These are phyloP conservation scores for Ormyrus rosae DNA, from an alignment of 2,888 invertebrate species.

Conservation along the genomic window DNA sequence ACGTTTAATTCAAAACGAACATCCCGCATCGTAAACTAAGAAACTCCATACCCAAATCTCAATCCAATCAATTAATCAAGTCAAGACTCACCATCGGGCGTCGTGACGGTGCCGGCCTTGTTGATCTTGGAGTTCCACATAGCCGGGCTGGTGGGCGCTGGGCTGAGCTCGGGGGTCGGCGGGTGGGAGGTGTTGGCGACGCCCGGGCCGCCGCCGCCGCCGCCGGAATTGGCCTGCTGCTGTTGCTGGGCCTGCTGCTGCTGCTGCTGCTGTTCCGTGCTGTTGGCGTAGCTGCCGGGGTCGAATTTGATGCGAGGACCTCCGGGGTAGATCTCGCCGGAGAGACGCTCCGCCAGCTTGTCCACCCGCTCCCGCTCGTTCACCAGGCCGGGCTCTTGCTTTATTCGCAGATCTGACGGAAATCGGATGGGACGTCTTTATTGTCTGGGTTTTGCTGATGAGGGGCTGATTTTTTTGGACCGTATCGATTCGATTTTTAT, in stretches of 20 bases:
- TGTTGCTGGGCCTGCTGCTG: constrained; percentile 58
- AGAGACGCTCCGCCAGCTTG: constrained; percentile 70
- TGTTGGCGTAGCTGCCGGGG: constrained; percentile 70
- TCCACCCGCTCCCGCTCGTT: constrained; percentile 74
- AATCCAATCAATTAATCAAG: too few species aligned
- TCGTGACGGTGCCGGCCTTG: constrained; percentile 88
- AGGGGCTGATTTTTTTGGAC: too few species aligned
- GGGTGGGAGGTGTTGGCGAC: constrained; percentile 76
- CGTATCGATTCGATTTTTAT: too few species aligned
- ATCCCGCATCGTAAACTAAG: too few species aligned
- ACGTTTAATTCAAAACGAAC: too few species aligned
- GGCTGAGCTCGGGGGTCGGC: constrained; percentile 76
- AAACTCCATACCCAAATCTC: too few species aligned
- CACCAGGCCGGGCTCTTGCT: constrained; percentile 79
- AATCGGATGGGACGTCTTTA: not conserved
- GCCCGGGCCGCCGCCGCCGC: constrained; percentile 66
- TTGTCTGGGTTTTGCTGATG: not conserved
- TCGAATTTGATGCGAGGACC: constrained; percentile 68
- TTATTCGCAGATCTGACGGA: constrained; percentile 74
- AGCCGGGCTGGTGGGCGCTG: constrained; percentile 73
- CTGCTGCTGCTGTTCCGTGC: constrained; percentile 62
- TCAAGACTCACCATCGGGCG: constrained; percentile 85
- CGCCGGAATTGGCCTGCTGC: constrained; percentile 65
- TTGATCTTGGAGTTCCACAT: constrained; percentile 80
- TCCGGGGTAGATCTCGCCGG: constrained; percentile 70